Conservation (phyloP, 2,113 vertebrate genomes). For the Rhabdomys dilectus region DNA sequence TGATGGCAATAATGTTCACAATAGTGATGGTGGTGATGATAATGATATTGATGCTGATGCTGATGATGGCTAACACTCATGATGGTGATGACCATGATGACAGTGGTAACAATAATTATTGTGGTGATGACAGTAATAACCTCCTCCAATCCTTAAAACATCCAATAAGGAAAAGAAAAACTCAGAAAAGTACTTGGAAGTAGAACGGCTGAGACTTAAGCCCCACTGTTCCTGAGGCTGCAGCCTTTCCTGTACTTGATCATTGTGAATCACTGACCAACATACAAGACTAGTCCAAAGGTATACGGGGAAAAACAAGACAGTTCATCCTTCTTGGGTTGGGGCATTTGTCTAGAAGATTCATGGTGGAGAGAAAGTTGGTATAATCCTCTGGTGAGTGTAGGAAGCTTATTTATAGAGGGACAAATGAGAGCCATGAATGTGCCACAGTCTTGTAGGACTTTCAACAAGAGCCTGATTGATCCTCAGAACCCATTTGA, state of each 20-base stretch:
- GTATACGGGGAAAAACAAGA: neutral
- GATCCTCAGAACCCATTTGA: neutral
- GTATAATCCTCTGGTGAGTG: neutral
- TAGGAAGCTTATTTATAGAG: neutral
- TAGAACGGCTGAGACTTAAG: neutral
- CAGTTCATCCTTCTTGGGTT: neutral
- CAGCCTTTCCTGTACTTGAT: neutral
- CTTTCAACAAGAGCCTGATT: neutral
- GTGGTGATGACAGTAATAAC: neutral
- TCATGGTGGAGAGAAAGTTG: neutral
- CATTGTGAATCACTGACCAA: neutral
- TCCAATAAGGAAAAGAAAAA: neutral
- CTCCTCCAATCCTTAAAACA: neutral
- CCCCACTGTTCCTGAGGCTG: accelerated
- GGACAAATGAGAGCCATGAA: neutral
- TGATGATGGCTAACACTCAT: neutral
- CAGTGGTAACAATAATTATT: neutral
- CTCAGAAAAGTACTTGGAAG: neutral
- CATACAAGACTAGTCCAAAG: neutral
- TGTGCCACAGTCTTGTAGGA: neutral
- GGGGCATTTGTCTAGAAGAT: neutral
- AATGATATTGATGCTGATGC: neutral
- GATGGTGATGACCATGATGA: neutral
- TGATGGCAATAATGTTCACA: neutral
- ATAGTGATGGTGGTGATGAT: neutral